These are phyloP conservation scores for Nanorana parkeri DNA, from an alignment of 2,113 vertebrate genomes.

Conservation along the genomic window DNA sequence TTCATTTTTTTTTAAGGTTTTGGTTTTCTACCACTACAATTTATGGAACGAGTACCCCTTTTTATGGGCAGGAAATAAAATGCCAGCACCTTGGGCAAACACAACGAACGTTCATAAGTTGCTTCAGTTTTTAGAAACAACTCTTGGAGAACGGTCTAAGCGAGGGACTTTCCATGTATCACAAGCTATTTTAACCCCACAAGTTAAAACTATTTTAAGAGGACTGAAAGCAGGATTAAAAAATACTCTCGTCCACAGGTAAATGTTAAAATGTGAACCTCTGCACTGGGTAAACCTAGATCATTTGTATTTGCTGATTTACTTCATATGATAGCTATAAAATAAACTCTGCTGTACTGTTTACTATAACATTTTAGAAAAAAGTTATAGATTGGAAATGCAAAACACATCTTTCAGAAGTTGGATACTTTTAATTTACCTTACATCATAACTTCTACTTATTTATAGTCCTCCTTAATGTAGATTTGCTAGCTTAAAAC, in stretches of 20 bases:
- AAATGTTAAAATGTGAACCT: slow-evolving; percentile 13
- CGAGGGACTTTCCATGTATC: slow-evolving; percentile 91
- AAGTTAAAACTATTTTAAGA: slow-evolving; percentile 84
- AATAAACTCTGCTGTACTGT: too few species aligned
- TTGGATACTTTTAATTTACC: too few species aligned
- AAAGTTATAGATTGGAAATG: too few species aligned
- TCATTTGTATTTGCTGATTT: too few species aligned
- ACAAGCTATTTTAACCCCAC: slow-evolving; percentile 94
- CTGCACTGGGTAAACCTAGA: background rate
- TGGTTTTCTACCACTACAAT: slow-evolving; percentile 93
- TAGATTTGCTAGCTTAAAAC: too few species aligned
- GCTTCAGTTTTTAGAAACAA: slow-evolving; percentile 90
- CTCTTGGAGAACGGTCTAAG: slow-evolving; percentile 83
- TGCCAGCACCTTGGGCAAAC: slow-evolving; percentile 97
- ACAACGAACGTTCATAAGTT: slow-evolving; percentile 89
- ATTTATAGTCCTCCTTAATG: too few species aligned
- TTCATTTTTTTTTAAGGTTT: slow-evolving; percentile 76
- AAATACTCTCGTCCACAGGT: slow-evolving; percentile 92
- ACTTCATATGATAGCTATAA: too few species aligned
- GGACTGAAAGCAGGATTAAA: slow-evolving; percentile 88
- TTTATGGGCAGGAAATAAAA: slow-evolving; percentile 92
- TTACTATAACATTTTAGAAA: too few species aligned
- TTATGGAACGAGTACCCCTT: slow-evolving; percentile 73
- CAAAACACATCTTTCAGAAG: too few species aligned
- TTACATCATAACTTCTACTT: too few species aligned